Evolutionary conservation across 2,797 vertebrate genomes (phyloP).

Genomic region (Scomberomorus guttatus): DNA sequence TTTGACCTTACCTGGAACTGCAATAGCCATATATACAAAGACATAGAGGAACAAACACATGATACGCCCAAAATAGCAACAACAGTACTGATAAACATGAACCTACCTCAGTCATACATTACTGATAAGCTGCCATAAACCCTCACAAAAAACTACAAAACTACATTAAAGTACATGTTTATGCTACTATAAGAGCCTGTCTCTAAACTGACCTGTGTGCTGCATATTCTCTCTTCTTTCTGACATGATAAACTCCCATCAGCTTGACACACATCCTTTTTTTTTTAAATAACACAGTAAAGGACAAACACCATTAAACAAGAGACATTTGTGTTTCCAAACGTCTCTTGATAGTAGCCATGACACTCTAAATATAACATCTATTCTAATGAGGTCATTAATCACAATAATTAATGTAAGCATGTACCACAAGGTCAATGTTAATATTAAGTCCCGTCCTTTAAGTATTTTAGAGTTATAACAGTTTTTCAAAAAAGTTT

Average conservation of each 20-base stretch:
- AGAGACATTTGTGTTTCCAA: neutral
- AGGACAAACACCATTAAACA: neutral
- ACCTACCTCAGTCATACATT: neutral
- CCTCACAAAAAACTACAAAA: neutral
- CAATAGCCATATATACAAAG: constrained; percentile 33
- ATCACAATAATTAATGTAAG: constrained; percentile 30
- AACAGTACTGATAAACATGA: constrained; percentile 10
- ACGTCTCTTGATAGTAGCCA: constrained; percentile 9
- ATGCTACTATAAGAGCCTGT: neutral
- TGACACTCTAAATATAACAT: constrained; percentile 24
- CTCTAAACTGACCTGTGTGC: neutral
- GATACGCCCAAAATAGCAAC: neutral
- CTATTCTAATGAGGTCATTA: constrained; percentile 31
- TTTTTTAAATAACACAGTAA: neutral
- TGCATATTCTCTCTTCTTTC: constrained; percentile 8
- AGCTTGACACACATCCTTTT: neutral
- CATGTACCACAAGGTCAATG: neutral
- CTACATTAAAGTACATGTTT: neutral
- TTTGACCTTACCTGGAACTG: constrained; percentile 55
- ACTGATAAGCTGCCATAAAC: neutral
- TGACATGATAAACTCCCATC: neutral
- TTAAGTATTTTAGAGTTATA: constrained; percentile 5
- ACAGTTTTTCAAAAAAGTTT: neutral
- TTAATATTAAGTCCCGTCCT: neutral
- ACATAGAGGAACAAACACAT: constrained; percentile 25